phyloP scores from a whole-genome alignment of 64 coral and sea anemone genomes.

The Dendrophyllia cribrosa region DNA sequence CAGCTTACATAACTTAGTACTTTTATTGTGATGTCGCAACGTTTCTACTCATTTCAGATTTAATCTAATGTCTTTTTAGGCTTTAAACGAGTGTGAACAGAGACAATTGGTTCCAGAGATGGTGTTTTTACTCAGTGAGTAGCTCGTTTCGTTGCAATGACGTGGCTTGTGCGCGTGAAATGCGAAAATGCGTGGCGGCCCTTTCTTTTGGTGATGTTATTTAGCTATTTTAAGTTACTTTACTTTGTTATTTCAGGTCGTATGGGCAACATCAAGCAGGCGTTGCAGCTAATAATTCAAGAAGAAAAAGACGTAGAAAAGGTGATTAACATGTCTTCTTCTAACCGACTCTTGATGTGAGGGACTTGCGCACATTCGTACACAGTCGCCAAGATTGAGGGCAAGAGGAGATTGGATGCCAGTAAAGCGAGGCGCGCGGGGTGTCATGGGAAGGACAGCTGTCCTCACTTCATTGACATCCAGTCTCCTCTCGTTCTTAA shows the following conservation, averaged over 20 bases:
- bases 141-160: not conserved
- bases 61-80: slow-evolving; percentile 21
- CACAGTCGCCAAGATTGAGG: no score
- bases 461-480: not conserved
- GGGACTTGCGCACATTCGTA: no score
- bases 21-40: no score
- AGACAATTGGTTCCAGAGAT: slow-evolving; percentile 94
- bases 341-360: no score
- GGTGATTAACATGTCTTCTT: not conserved
- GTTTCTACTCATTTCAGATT: no score
- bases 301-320: slow-evolving; percentile 89
- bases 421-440: no score
- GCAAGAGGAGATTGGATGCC: no score
- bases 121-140: slow-evolving; percentile 97
- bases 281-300: slow-evolving; percentile 95
- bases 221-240: not conserved
- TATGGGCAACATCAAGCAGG: slow-evolving; percentile 99
- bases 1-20: no score
- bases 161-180: no score
- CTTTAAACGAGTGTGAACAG: slow-evolving; percentile 92
- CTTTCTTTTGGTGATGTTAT: no score
- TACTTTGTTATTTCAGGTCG: slow-evolving; percentile 70
- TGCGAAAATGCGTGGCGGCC: no score
- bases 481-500: no score
- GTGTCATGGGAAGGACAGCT: not conserved